Base-by-base conservation (phyloP, 2,888 invertebrate genomes). In the Agriopis aurantiaria region DNA sequence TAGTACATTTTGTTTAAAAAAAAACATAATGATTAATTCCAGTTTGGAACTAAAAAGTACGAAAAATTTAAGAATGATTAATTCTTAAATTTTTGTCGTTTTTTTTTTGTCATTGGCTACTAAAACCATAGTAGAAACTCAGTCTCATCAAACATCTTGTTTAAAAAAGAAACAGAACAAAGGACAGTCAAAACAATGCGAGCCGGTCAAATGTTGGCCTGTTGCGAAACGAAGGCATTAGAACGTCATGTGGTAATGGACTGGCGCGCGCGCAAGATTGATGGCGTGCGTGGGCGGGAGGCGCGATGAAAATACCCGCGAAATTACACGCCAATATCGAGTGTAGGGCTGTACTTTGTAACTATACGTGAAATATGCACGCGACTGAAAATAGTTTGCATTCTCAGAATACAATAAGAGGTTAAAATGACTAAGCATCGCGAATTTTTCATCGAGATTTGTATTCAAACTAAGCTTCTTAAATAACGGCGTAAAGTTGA, bases 221-320 rank as follows among this genome's bases (percentile, higher is more conserved):
- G 80, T 83, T 88, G 82, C 89, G 88, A 89, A 85, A 87, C 83
- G 80, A 80, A 80, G 82, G 86, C 88, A 92, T 92, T 91, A 92
- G 88, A 90, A 87, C 86, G 92, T 91, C 92, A 88, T 85, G 86
- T 83, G 87, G 85, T 87, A 89, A 88, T 85, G 84, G 79, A 78
- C 75, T 73, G 75, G 71, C 76, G 78, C 80, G 87, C 84, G 82
- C 82, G 82, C 80, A 74, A 91, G 93, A 93, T 92, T 91, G 92
- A 92, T 93, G 84, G 86, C 80, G 72, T 81, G 88, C 85, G 90
- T 90, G 85, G 89, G 91, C 87, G 87, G 87, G 69, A 72, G 75
- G 82, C 82, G 85, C 83, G 86, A 88, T 88, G 88, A 90, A 88
- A 89, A 88, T 86, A 84, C 82, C 80, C 83, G 88, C 88, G 86